Evolutionary conservation across 2,113 vertebrate species (phyloP).

Genomic region (Heterocephalus glaber): DNA sequence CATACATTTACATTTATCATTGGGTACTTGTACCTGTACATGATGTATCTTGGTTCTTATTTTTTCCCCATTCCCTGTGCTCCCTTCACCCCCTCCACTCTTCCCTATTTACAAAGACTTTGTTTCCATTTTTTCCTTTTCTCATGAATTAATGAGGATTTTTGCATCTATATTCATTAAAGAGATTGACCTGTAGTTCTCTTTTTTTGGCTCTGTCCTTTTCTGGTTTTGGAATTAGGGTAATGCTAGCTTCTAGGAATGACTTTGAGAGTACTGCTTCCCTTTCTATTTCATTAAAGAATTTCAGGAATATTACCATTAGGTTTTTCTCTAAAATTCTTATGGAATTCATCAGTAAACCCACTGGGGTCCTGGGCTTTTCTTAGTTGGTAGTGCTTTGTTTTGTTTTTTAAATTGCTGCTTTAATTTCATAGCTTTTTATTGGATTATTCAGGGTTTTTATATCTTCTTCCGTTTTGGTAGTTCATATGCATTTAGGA

Average conservation of each 20-base stretch:
- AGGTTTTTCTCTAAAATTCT: background rate
- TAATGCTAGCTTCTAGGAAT: background rate
- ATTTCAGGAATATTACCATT: background rate
- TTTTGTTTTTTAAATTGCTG: background rate
- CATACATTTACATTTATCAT: no score
- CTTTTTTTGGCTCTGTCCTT: background rate
- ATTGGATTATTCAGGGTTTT: background rate
- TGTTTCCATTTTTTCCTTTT: no score
- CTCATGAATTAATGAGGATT: background rate
- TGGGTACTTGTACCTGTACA: no score
- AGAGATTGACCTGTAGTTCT: background rate
- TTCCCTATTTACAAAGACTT: no score
- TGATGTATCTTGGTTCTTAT: no score
- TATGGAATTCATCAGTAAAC: background rate
- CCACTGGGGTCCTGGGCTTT: background rate
- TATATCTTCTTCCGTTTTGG: background rate
- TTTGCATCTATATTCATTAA: background rate
- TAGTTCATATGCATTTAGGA: background rate
- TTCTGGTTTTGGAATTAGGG: background rate
- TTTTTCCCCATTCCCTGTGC: no score
- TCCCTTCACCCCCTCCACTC: no score
- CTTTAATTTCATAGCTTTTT: background rate
- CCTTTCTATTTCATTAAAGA: background rate
- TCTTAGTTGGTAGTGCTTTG: background rate
- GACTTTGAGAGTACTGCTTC: background rate